phyloP scores from a whole-genome alignment of 2,797 vertebrate species.

The Liasis olivaceus region DNA sequence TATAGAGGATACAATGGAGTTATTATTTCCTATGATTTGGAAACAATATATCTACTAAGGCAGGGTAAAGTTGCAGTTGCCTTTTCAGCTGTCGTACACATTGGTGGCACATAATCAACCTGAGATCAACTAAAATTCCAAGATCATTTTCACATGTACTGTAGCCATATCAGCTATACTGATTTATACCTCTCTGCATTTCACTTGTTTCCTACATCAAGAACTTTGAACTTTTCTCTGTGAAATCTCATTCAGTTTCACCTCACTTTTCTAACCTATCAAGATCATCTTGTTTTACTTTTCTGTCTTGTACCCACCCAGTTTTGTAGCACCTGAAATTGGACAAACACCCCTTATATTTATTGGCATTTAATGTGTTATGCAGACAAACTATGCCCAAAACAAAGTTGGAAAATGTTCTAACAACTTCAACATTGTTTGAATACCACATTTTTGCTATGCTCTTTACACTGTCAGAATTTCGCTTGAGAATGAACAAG shows the following conservation, averaged over 20 bases:
- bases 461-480: constrained; percentile 11
- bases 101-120: background rate
- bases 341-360: background rate
- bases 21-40: too few relatives aligned
- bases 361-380: background rate
- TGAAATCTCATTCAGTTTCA: background rate
- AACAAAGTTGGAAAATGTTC: background rate
- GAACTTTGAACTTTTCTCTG: background rate
- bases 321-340: background rate
- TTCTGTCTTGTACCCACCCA: background rate
- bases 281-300: background rate
- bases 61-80: background rate
- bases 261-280: background rate
- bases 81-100: background rate
- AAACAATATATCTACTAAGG: background rate
- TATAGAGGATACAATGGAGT: too few relatives aligned
- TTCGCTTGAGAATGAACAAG: constrained; percentile 14
- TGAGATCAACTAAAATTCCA: background rate
- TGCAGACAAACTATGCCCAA: background rate
- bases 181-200: background rate
- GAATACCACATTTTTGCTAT: background rate
- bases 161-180: background rate
- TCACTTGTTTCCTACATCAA: background rate
- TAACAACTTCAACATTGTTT: background rate
- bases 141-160: background rate